Base-by-base conservation (phyloP, 2,888 invertebrate species). In the Tiliacea aurago region DNA sequence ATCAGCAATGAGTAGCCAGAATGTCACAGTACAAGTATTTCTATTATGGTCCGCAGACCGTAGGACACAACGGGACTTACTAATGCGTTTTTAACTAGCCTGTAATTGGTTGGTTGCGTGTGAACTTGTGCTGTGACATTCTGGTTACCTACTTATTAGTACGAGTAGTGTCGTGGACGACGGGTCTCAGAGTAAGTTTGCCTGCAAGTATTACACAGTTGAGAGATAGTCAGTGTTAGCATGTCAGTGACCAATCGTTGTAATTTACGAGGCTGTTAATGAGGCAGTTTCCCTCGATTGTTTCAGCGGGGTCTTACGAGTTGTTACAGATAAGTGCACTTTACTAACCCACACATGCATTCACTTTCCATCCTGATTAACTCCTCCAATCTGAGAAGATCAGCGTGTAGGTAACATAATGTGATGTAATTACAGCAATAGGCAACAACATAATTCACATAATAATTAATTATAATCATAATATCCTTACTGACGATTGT, bases 231-330 rank as follows among this genome's bases (percentile, higher is more conserved):
- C 37, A 56, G 45, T 73, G 23, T 53, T 28, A 10, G 41, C 56
- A 49, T 79, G 67, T 59, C 67, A 47, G 61, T 56, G 45, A 63
- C 28, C 33, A 53, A 76, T 76, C 80, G 28, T 45, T 4, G 66
- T 76, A 70, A 70, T 43, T 64, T 43, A 71, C 23, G 28, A 55
- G 33, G 45, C 23, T 4, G 41, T 33, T 80, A 80, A 80, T 65
- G 70, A 80, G 71, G 33, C 51, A 71, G 59, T 28, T 80, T 76
- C 80, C 76, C 76, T 70, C 70, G 23, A 80, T 80, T 80, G 80
- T 80, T 76, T 67, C 49, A 73, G 45, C 33, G 23, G 28, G 3
- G 28, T 51, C 58, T 58, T 33, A 72, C 43, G 33, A 43, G 7
- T 51, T 18, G 3, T 33, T 45, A 9, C 23, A 55, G 47, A 41